Evolutionary conservation across 2,113 vertebrate genomes (phyloP).

Genomic region (Cyanoramphus novaezelandiae): DNA sequence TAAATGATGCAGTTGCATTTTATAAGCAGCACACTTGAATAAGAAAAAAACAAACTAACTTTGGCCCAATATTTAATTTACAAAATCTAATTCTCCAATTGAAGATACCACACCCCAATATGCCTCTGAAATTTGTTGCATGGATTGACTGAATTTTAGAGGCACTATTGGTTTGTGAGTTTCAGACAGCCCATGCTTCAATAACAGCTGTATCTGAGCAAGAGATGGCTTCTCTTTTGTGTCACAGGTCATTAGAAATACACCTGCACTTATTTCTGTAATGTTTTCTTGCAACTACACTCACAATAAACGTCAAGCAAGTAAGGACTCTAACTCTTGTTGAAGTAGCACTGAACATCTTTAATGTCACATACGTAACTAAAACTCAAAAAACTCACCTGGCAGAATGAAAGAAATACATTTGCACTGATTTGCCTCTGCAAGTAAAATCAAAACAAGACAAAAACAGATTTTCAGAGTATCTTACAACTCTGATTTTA

Average conservation of each 20-base stretch:
- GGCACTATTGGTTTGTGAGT: neutral
- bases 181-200: neutral
- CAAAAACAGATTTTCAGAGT: neutral
- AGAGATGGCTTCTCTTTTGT: neutral
- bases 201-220: neutral
- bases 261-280: neutral
- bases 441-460: neutral
- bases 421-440: neutral
- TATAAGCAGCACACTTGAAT: neutral
- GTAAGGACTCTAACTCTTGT: neutral
- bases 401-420: neutral
- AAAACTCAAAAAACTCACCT: neutral
- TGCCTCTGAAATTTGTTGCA: neutral
- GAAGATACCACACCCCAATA: neutral
- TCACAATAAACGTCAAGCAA: neutral
- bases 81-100: neutral
- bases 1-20: accelerated
- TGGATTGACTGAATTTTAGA: neutral
- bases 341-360: neutral
- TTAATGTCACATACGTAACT: neutral
- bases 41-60: neutral
- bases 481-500: neutral
- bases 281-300: neutral
- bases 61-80: neutral
- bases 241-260: neutral